Conservation (phyloP, 2,888 invertebrate species). For the Augochlorella aurata region DNA sequence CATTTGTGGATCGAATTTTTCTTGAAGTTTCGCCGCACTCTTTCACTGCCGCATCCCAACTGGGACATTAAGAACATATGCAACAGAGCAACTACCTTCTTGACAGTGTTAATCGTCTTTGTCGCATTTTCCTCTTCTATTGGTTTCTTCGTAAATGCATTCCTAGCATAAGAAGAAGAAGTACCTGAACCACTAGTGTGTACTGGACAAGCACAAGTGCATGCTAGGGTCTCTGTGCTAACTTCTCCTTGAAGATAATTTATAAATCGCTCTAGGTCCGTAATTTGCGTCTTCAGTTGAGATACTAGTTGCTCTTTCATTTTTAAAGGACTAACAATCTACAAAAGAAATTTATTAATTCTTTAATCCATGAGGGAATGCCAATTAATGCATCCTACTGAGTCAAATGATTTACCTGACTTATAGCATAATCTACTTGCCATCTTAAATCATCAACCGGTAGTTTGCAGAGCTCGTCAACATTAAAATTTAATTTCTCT, state of each 20-base stretch:
- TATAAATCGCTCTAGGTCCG: conserved; percentile 98
- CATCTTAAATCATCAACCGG: conserved; percentile 92
- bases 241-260: conserved; percentile 93
- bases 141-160: conserved; percentile 78
- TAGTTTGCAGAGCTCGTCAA: conserved; percentile 90
- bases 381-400: not conserved
- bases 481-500: conserved; percentile 91
- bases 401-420: conserved; percentile 84
- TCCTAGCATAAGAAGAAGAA: conserved; percentile 73
- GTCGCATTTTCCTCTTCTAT: conserved; percentile 79
- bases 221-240: conserved; percentile 82
- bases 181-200: conserved; percentile 73
- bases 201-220: conserved; percentile 83
- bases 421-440: conserved; percentile 94
- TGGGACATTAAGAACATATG: conserved; percentile 97
- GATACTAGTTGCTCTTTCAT: conserved; percentile 98
- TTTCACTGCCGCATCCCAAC: conserved; percentile 91
- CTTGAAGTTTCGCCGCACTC: conserved; percentile 91
- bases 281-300: conserved; percentile 97
- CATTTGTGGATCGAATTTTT: conserved; percentile 95
- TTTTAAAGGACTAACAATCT: conserved; percentile 95
- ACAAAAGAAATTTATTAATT: conserved; percentile 48
- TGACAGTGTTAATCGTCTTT: conserved; percentile 90
- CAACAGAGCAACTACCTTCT: conserved; percentile 93
- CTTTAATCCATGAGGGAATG: not conserved